These are phyloP conservation scores for Thymelicus sylvestris DNA, from an alignment of 2,888 invertebrate species.

Conservation along the genomic window DNA sequence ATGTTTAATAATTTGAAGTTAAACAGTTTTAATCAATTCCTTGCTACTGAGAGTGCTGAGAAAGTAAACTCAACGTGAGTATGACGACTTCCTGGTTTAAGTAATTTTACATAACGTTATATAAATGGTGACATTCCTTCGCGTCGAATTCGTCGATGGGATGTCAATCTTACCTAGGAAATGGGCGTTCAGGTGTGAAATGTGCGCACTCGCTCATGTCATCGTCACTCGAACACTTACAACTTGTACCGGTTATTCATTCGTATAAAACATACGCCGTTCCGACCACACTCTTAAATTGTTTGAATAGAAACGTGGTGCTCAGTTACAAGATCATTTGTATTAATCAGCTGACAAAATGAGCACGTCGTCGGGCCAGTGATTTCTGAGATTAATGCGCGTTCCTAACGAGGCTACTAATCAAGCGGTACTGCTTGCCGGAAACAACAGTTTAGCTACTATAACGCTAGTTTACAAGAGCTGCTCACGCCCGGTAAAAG, in stretches of 20 bases:
- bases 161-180: conserved; percentile 49
- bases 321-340: conserved; percentile 28
- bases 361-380: conserved; percentile 23
- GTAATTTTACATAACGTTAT: conserved; percentile 42
- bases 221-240: conserved; percentile 31
- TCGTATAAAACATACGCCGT: not conserved
- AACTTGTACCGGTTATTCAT: conserved; percentile 10
- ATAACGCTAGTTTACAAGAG: conserved; percentile 10
- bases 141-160: conserved; percentile 43
- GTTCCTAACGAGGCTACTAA: conserved; percentile 18
- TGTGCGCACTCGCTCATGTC: conserved; percentile 44
- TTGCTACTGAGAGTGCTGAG: not conserved
- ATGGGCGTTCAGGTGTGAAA: conserved; percentile 47
- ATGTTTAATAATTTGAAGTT: too few relatives aligned
- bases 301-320: conserved; percentile 9
- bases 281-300: conserved; percentile 14
- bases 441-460: conserved; percentile 23
- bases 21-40: too few relatives aligned
- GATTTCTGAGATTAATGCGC: conserved; percentile 32
- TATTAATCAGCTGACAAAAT: conserved; percentile 34
- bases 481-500: not conserved
- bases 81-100: conserved; percentile 28
- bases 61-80: conserved; percentile 14
- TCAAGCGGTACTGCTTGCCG: conserved; percentile 20
- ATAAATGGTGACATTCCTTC: conserved; percentile 43